Base-by-base conservation (phyloP, 92 coral and sea anemone genomes). In the Ricordea florida region DNA sequence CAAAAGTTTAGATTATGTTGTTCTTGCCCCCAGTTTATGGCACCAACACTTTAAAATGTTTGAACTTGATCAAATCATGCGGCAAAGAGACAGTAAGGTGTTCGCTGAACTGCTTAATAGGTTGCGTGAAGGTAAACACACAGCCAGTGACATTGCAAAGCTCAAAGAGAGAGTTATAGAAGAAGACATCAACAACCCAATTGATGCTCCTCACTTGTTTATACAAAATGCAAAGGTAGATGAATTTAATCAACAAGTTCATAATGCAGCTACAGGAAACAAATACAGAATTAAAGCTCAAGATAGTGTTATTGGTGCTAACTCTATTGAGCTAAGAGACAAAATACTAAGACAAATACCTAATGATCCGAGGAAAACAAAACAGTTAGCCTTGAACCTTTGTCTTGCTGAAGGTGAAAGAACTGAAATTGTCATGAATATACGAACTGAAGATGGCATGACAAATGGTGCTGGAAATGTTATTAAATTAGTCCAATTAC, bases 21-120 rank as follows among this genome's bases (percentile, higher is more conserved):
- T 87, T 69, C 88, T 75, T 87, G 3, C 65, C 34, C 80, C 77
- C n/a, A 48, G 38, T n/a, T 29, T 44, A 26, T 66, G 74, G 61
- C 32, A 2, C 16, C 30, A 49, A 35, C 55, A 62, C 29, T 55
- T 49, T 23, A 73, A 62, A 25, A 72, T 81, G 82, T 62, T 81
- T 62, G 78, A 71, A 44, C 34, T 81, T 6, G 3, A 48, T 8
- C 66, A 60, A 60, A 73, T 74, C n/a, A 82, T 69, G 79, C 73
- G 85, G 26, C 85, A 85, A 62, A 52, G 78, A 61, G 89, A 84
- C 43, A 76, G 84, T 30, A 77, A 84, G 57, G n/a, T n/a, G n/a
- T n/a, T n/a, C n/a, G n/a, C n/a, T n/a, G n/a, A n/a, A n/a, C n/a
- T n/a, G n/a, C n/a, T 58, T 21, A 83, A 76, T 50, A 55, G 84